A percentile compares a stretch with the other conserved stretches of the same genome.
Conservation (phyloP, 2,113 vertebrate genomes). For the Eonycteris spelaea region DNA sequence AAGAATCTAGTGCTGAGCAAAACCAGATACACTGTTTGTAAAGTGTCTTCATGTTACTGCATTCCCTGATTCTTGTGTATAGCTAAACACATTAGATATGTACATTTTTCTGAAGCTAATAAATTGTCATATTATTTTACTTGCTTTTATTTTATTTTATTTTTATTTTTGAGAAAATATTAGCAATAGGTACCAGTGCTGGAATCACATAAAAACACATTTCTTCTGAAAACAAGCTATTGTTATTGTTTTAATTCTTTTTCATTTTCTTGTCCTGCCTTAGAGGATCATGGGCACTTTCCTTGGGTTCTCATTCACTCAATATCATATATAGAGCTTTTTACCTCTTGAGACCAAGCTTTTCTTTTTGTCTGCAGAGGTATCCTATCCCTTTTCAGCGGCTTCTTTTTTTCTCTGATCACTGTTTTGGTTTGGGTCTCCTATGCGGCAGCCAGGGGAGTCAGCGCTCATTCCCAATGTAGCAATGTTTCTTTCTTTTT, state of each 20-base stretch:
- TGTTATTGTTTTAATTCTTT: neutral
- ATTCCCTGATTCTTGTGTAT: neutral
- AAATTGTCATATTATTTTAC: neutral
- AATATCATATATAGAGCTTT: neutral
- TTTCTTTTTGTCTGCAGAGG: neutral
- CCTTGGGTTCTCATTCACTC: neutral
- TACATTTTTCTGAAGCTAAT: neutral
- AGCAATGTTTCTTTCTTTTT: neutral
- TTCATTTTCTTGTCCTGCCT: neutral
- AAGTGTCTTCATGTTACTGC: neutral
- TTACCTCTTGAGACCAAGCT: neutral
- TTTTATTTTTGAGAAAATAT: neutral
- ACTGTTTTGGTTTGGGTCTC: neutral
- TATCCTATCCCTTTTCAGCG: neutral
- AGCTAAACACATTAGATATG: neutral
- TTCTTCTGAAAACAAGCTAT: neutral
- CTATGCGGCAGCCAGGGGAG: neutral
- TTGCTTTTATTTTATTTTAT: neutral
- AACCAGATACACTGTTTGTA: neutral
- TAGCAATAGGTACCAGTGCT: neutral
- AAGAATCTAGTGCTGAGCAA: neutral
- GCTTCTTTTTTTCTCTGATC: neutral
- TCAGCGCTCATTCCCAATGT: neutral
- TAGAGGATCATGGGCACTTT: neutral
- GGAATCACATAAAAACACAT: neutral